phyloP scores from a whole-genome alignment of 2,797 vertebrate genomes.

The Nothura maculosa region DNA sequence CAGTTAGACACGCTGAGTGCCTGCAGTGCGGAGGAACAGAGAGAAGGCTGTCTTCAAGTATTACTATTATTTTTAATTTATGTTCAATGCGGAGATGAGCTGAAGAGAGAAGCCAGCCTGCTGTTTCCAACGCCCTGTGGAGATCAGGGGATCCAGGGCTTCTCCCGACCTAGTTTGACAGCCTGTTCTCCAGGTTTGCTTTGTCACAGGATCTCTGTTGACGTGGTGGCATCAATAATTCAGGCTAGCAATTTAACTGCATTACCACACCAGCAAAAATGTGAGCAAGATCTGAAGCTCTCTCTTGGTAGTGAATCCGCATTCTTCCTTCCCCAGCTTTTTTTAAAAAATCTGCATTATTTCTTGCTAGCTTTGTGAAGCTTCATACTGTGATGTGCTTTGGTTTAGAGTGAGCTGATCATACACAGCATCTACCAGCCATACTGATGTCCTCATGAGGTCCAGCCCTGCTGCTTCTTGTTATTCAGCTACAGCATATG shows the following conservation, averaged over 20 bases:
- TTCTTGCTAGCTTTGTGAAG: neutral
- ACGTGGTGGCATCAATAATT: conserved; percentile 52
- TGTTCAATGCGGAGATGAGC: neutral
- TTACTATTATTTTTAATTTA: conserved; percentile 18
- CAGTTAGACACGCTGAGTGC: neutral
- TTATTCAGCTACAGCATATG: neutral
- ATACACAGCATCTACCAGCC: neutral
- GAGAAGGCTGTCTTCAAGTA: neutral
- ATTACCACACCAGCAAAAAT: neutral
- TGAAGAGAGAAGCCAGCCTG: accelerated
- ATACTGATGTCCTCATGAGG: neutral
- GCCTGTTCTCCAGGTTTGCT: neutral
- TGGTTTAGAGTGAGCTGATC: neutral
- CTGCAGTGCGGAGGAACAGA: conserved; percentile 47
- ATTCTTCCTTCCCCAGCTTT: neutral
- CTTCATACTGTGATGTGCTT: neutral
- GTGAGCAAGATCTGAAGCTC: conserved; percentile 8
- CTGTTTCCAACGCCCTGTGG: neutral
- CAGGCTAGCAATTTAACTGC: conserved; percentile 26
- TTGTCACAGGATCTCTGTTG: conserved; percentile 41
- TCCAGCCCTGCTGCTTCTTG: neutral
- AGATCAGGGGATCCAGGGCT: neutral
- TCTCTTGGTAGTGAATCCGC: neutral
- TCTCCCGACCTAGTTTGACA: conserved; percentile 17
- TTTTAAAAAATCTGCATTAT: neutral